Conservation (phyloP, 2,113 vertebrate species). For the Corydoras sp. region DNA sequence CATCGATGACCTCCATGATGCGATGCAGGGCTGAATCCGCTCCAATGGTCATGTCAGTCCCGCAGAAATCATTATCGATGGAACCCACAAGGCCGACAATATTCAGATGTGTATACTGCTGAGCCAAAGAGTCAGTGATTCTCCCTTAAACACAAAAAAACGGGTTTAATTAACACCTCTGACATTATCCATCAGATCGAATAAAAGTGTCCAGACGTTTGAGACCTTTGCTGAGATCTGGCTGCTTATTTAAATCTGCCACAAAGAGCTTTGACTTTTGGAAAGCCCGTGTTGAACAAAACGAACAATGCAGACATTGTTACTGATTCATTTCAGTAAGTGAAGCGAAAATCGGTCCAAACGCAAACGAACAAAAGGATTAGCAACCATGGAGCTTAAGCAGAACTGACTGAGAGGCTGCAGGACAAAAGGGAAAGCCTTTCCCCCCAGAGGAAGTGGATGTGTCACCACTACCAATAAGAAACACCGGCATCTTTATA, state of each 20-base stretch:
- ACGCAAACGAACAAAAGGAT: not conserved
- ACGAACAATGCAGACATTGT: constrained; percentile 10
- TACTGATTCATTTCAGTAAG: constrained; percentile 6
- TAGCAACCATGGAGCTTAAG: no score
- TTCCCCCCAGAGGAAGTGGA: no score
- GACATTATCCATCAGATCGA: no score
- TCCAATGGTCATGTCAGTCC: constrained; percentile 62
- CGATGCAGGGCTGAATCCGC: constrained; percentile 94
- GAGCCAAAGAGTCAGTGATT: constrained; percentile 73
- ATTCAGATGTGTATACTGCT: constrained; percentile 75
- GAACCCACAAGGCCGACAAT: constrained; percentile 95
- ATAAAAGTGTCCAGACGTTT: no score
- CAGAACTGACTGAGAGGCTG: no score
- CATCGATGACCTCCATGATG: constrained; percentile 91
- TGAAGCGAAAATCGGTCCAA: constrained; percentile 1
- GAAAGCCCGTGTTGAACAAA: not conserved
- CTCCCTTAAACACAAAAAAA: constrained; percentile 61
- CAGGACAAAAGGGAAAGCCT: no score
- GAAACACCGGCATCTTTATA: no score
- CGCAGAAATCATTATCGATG: constrained; percentile 92
- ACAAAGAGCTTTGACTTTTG: not conserved
- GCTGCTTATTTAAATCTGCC: not conserved
- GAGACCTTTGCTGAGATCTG: no score
- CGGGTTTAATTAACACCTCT: not conserved
- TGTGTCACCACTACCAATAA: no score